phyloP scores from a whole-genome alignment of 1,140 invertebrate species.

The Chrysoperla carnea region DNA sequence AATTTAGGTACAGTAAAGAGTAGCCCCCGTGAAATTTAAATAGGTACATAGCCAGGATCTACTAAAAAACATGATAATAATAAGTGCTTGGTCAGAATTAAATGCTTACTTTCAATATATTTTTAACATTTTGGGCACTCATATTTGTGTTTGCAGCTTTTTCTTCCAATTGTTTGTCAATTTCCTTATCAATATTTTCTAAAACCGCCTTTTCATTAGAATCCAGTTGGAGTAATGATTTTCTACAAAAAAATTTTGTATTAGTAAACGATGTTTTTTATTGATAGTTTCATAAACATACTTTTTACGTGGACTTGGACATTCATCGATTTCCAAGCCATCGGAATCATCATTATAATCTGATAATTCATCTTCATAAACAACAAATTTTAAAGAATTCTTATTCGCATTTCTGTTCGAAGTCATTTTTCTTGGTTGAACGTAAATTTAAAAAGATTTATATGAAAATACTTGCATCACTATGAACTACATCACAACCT shows the following conservation, averaged over 20 bases:
- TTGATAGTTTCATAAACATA: not conserved
- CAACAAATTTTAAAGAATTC: not conserved
- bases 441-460: too few species aligned
- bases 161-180: constrained; percentile 42
- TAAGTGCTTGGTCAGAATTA: too few species aligned
- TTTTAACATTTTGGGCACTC: constrained; percentile 45
- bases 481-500: too few species aligned
- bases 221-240: constrained; percentile 7
- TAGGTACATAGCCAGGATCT: too few species aligned
- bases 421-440: too few species aligned
- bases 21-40: too few species aligned
- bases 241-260: not conserved
- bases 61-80: too few species aligned
- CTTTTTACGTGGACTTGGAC: not conserved
- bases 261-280: not conserved
- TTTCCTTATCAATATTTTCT: constrained; percentile 36
- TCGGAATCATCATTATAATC: not conserved
- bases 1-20: not conserved
- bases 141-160: constrained; percentile 48
- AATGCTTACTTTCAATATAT: constrained; percentile 31
- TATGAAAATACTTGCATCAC: too few species aligned
- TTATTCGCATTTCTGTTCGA: not conserved
- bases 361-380: not conserved
- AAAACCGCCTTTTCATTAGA: constrained; percentile 22
- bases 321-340: not conserved